phyloP scores from a whole-genome alignment of 2,888 invertebrate species.

The Epinotia nisella region DNA sequence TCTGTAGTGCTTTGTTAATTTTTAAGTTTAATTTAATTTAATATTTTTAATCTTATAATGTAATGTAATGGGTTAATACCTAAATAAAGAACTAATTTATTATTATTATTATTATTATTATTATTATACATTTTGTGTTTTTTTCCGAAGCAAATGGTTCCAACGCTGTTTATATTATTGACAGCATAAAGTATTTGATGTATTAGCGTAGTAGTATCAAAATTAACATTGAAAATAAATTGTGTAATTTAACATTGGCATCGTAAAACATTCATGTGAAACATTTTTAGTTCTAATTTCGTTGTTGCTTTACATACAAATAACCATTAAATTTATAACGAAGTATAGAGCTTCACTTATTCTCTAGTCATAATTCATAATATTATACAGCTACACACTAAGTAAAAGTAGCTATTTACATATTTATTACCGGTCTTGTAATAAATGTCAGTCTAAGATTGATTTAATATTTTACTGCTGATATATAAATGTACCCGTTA shows the following conservation, averaged over 20 bases:
- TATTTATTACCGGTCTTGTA: too few relatives aligned
- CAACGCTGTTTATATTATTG: slow-evolving; percentile 2
- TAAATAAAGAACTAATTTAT: too few relatives aligned
- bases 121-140: too few relatives aligned
- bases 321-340: background rate
- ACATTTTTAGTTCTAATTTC: background rate
- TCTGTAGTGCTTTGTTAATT: too few relatives aligned
- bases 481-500: too few relatives aligned
- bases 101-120: too few relatives aligned
- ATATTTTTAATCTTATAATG: too few relatives aligned
- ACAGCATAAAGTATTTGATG: background rate
- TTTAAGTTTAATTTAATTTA: too few relatives aligned
- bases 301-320: background rate
- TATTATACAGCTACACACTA: background rate
- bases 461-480: too few relatives aligned
- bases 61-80: too few relatives aligned
- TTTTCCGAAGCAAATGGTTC: background rate
- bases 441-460: too few relatives aligned
- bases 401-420: background rate
- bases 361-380: background rate
- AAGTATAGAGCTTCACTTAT: background rate
- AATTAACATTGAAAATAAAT: slow-evolving; percentile 2
- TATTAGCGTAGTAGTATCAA: background rate
- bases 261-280: background rate
- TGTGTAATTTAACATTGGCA: slow-evolving; percentile 19